These are phyloP conservation scores for Argyrosomus regius DNA, from an alignment of 2,797 vertebrate genomes.

Conservation along the genomic window DNA sequence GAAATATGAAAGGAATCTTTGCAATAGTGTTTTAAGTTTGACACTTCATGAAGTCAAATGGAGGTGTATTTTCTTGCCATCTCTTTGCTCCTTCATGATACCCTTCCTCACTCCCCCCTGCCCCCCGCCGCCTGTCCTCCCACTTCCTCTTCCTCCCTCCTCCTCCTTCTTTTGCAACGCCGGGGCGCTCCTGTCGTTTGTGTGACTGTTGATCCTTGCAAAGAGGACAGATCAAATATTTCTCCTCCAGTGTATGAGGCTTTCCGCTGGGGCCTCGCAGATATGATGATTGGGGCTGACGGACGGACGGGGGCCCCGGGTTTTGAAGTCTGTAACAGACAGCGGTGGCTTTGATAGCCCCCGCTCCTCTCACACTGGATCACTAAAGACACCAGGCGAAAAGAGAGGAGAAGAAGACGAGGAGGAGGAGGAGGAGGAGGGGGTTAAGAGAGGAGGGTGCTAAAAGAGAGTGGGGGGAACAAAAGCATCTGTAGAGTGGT, in stretches of 20 bases:
- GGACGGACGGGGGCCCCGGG: constrained; percentile 78
- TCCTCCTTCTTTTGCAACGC: constrained; percentile 27
- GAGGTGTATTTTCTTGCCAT: constrained; percentile 37
- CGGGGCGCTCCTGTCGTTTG: constrained; percentile 69
- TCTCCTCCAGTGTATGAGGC: constrained; percentile 82
- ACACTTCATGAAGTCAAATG: constrained; percentile 46
- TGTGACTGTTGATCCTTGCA: constrained; percentile 86
- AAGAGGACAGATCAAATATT: constrained; percentile 90
- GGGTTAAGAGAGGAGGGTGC: constrained; percentile 58
- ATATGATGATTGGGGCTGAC: constrained; percentile 87
- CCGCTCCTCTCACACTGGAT: constrained; percentile 78
- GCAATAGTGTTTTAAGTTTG: neutral
- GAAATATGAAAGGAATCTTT: neutral
- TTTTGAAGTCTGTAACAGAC: constrained; percentile 88
- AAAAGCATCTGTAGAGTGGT: constrained; percentile 87
- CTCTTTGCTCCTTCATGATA: constrained; percentile 33
- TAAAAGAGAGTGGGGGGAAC: constrained; percentile 75
- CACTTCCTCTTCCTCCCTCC: constrained; percentile 50
- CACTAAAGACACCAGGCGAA: constrained; percentile 84
- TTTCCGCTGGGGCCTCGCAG: constrained; percentile 80
- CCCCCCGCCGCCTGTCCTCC: constrained; percentile 44
- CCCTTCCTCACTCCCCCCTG: constrained; percentile 44
- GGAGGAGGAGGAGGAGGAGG: constrained; percentile 22
- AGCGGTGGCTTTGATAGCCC: constrained; percentile 87
- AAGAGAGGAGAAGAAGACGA: constrained; percentile 60